Percentiles rank a stretch among this genome's conserved stretches.
phyloP scores from a whole-genome alignment of 1,140 invertebrate genomes.

The Neuroterus valhalla region DNA sequence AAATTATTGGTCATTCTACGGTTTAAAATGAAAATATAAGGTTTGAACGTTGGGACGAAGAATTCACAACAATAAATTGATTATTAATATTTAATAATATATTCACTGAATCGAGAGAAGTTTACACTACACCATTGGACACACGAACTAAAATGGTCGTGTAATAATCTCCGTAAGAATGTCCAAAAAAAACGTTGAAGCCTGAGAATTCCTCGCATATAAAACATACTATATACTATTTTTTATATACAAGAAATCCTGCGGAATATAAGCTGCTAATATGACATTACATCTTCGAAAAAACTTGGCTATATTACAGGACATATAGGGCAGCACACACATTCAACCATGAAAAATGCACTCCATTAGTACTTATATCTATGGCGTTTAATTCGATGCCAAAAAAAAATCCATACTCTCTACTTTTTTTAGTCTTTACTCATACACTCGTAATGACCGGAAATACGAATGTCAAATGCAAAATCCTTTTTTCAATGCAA shows the following conservation, averaged over 20 bases:
- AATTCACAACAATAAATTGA: not conserved
- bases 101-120: constrained; percentile 12
- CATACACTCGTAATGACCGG: not conserved
- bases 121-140: constrained; percentile 13
- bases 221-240: constrained; percentile 3
- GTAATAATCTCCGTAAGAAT: not conserved
- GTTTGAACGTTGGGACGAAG: not conserved
- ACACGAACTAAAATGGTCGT: constrained; percentile 7
- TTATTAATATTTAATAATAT: constrained; percentile 21
- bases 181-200: constrained; percentile 2
- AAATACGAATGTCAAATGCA: constrained; percentile 16
- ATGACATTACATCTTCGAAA: not conserved
- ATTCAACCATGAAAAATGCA: constrained; percentile 17
- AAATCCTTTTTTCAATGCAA: constrained; percentile 1
- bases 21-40: too few species aligned
- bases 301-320: constrained; percentile 24
- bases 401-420: not conserved
- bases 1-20: too few species aligned
- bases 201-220: not conserved
- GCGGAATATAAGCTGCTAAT: not conserved
- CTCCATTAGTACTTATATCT: not conserved
- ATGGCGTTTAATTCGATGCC: constrained; percentile 22
- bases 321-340: constrained; percentile 14
- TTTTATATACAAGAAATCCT: not conserved
- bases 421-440: constrained; percentile 25